Conservation (phyloP, 2,113 vertebrate species). For the Sceloporus tristichus region DNA sequence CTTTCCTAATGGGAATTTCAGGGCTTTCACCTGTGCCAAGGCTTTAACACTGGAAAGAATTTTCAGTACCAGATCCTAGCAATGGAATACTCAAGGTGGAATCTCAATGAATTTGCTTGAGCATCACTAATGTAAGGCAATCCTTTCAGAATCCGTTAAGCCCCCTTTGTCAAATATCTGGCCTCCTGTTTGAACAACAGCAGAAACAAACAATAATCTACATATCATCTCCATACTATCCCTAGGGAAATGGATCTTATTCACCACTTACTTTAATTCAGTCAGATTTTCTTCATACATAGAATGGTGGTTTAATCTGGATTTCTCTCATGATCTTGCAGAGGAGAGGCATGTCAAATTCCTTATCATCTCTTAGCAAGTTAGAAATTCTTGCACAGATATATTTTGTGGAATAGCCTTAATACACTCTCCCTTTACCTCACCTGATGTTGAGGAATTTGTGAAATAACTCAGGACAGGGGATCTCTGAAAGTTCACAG, state of each 20-base stretch:
- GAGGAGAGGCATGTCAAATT: neutral
- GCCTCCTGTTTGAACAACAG: neutral
- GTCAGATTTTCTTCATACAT: neutral
- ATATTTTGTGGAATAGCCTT: neutral
- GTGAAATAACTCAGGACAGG: neutral
- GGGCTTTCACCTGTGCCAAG: constrained; percentile 23
- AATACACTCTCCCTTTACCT: too few species aligned
- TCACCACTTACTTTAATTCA: neutral
- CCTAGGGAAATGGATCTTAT: neutral
- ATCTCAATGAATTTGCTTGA: neutral
- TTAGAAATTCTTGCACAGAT: neutral
- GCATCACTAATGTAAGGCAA: neutral
- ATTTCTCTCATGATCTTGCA: neutral
- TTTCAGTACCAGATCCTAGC: neutral
- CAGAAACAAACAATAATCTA: constrained; percentile 2
- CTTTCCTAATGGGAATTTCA: constrained; percentile 49
- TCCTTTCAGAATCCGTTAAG: neutral
- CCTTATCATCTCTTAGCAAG: neutral
- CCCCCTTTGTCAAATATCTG: neutral
- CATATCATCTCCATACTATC: neutral
- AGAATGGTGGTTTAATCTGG: neutral
- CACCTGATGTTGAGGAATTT: neutral
- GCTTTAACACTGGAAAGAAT: neutral
- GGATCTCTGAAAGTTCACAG: neutral
- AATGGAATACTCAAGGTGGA: neutral